phyloP scores from a whole-genome alignment of 2,797 vertebrate genomes.

The Anas georgica region DNA sequence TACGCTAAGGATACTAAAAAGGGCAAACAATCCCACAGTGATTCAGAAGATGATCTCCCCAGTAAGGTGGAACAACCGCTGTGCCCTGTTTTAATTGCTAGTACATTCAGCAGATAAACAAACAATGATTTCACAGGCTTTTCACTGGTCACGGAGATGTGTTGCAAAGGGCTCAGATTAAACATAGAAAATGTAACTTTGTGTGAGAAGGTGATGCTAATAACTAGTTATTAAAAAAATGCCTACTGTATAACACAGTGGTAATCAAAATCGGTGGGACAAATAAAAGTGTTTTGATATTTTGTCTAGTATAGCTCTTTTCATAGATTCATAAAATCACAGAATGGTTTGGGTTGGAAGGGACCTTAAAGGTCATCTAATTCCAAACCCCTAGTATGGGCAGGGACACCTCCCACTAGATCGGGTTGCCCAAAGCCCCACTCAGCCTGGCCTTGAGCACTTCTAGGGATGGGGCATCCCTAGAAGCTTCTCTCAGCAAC shows the following conservation, averaged over 20 bases:
- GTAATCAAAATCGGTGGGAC: neutral
- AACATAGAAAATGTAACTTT: neutral
- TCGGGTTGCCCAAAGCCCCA: too few relatives aligned
- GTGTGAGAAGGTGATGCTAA: neutral
- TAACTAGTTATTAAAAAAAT: neutral
- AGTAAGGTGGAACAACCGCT: neutral
- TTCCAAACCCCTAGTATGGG: too few relatives aligned
- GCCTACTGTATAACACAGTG: neutral
- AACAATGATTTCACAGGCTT: neutral
- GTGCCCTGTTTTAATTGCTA: neutral
- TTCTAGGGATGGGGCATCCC: too few relatives aligned
- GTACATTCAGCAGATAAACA: neutral
- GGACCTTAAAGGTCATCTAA: too few relatives aligned
- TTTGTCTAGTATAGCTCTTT: neutral
- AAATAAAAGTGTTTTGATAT: neutral
- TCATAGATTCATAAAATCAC: too few relatives aligned
- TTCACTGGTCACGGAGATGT: neutral
- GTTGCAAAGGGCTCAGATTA: neutral
- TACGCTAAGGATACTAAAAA: neutral
- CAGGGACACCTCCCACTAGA: too few relatives aligned
- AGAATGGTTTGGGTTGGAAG: too few relatives aligned
- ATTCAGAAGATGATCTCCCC: neutral
- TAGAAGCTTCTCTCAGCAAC: too few relatives aligned
- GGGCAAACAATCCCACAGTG: neutral
- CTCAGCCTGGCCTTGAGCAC: too few relatives aligned